Evolutionary conservation across 2,797 vertebrate species (phyloP), one percentile per base, ranked within the genome.

Genomic region (Gadopsis bispinosus): DNA sequence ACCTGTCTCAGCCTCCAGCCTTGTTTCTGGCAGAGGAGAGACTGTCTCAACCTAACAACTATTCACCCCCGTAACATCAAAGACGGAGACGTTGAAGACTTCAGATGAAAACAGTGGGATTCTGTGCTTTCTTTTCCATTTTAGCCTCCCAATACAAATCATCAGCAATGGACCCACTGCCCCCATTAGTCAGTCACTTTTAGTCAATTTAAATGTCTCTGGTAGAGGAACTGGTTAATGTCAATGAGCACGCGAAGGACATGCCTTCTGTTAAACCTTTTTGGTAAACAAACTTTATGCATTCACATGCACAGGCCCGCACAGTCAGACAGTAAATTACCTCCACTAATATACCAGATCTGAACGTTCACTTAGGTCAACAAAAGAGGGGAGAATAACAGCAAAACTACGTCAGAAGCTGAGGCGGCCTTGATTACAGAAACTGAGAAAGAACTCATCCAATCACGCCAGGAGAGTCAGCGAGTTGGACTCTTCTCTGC

Each of bases 1-100:
- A 93, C 91, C 90, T 91, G 88, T 85, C 91, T 92, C 91, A 86
- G 88, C 90, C 90, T 91, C 90, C 88, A 91, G 87, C 85, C 86
- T 87, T 69, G 87, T 89, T 87, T 91, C 91, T 92, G 89, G 91
- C 93, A 92, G 80, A 45, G 1, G 77, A 85, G 73, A 82, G 56
- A 68, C 55, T 84, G 83, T 88, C 87, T 92, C 83, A 84, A 84
- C 76, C 87, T 16, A 84, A 90, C 77, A 92, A 91, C 87, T 89
- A 90, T 90, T 90, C 73, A 13, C 83, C 83, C 84, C 79, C 37
- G 37, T 63, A 81, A 88, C 90, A 89, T 93, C 91, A 92, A 93
- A 94, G 90, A 75, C 75, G 0, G 60, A 81, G 67, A 65, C 56
- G 70, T 77, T 75, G 68, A 86, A 83, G 80, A 77, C 59, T 66